Evolutionary conservation across 2,797 vertebrate species (phyloP).

Genomic region (Denticeps clupeoides): DNA sequence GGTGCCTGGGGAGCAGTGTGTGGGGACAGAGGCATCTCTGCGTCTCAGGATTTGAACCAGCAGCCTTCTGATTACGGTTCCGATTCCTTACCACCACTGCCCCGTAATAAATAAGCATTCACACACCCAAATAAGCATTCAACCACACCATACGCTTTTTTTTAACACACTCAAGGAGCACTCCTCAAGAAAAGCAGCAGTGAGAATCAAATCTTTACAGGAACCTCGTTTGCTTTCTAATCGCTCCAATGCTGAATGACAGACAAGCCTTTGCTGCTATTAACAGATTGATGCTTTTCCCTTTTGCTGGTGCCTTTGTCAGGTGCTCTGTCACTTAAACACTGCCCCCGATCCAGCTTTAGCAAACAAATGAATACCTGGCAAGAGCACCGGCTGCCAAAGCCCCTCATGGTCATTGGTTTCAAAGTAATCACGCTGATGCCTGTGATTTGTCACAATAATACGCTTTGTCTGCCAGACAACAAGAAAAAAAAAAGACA

Average conservation of each 20-base stretch:
- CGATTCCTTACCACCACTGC: too few species aligned
- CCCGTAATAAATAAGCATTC: too few species aligned
- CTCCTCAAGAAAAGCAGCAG: too few species aligned
- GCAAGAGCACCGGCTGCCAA: not conserved
- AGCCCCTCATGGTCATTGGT: conserved; percentile 1
- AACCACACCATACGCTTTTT: too few species aligned
- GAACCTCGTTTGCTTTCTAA: not conserved
- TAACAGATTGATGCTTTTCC: not conserved
- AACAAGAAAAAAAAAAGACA: not conserved
- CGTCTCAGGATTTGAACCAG: too few species aligned
- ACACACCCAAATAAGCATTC: too few species aligned
- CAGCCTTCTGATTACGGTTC: too few species aligned
- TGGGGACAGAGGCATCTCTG: too few species aligned
- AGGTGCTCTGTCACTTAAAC: conserved; percentile 10
- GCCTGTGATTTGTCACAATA: conserved; percentile 21
- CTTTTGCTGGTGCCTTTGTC: conserved; percentile 8
- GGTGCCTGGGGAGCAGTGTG: too few species aligned
- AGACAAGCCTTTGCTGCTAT: conserved; percentile 1
- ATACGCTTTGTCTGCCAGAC: conserved; percentile 12
- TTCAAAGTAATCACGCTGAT: conserved; percentile 12
- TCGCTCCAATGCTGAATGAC: conserved; percentile 6
- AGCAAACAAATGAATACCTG: conserved; percentile 16
- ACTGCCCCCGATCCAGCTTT: conserved; percentile 5
- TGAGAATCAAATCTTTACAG: too few species aligned
- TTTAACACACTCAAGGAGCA: too few species aligned